phyloP scores from a whole-genome alignment of 2,113 vertebrate genomes.

The Paradoxurus hermaphroditus region DNA sequence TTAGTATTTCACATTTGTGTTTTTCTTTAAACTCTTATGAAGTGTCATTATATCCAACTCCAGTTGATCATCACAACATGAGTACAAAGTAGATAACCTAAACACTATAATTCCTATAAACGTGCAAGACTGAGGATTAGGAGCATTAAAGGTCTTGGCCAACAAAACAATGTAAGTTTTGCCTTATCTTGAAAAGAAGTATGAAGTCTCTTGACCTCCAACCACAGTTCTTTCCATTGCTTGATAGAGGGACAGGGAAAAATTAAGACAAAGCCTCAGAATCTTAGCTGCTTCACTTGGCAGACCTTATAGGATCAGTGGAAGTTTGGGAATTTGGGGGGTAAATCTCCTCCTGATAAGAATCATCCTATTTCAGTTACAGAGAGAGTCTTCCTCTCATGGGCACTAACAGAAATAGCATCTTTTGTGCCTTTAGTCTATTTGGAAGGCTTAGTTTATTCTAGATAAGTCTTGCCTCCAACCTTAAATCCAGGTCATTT shows the following conservation, averaged over 20 bases:
- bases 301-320: not conserved
- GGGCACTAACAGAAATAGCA: not conserved
- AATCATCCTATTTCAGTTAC: not conserved
- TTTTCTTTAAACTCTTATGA: not conserved
- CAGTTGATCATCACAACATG: not conserved
- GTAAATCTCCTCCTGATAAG: not conserved
- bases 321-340: not conserved
- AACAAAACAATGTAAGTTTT: not conserved
- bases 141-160: not conserved
- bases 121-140: not conserved
- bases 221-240: not conserved
- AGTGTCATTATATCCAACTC: not conserved
- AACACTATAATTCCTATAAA: not conserved
- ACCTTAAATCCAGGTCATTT: not conserved
- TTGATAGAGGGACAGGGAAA: not conserved
- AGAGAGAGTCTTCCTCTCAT: not conserved
- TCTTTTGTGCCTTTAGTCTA: not conserved
- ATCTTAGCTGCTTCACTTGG: not conserved
- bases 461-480: not conserved
- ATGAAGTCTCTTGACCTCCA: not conserved
- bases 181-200: not conserved
- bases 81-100: not conserved
- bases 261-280: not conserved
- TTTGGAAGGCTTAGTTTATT: not conserved
- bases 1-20: not conserved